Evolutionary conservation across 2,113 vertebrate genomes (phyloP).

Genomic region (Oophaga pumilio): DNA sequence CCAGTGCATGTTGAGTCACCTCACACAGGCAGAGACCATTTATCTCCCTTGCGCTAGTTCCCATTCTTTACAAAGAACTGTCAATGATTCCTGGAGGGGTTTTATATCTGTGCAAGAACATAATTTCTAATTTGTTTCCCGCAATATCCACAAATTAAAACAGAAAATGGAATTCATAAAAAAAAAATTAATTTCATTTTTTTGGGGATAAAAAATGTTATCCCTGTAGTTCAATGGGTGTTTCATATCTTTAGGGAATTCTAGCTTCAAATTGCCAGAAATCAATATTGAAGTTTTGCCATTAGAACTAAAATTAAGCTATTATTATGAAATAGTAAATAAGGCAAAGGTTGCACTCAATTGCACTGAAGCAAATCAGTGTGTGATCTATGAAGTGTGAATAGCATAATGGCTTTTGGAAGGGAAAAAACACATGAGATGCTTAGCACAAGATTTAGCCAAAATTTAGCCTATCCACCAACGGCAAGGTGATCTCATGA

Average conservation of each 20-base stretch:
- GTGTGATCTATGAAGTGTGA: no score
- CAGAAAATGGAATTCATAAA: background rate
- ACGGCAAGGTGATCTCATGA: no score
- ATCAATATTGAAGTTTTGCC: background rate
- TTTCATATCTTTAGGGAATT: conserved; percentile 31
- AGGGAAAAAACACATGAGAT: no score
- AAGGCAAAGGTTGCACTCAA: no score
- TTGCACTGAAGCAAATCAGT: no score
- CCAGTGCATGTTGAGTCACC: conserved; percentile 43
- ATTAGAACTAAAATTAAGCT: background rate
- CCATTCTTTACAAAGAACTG: conserved; percentile 18
- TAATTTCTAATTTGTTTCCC: background rate
- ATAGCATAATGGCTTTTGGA: no score
- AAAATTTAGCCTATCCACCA: no score
- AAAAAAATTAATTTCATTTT: background rate
- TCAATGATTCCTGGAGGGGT: conserved; percentile 32
- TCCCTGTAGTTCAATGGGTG: background rate
- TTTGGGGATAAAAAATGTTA: background rate
- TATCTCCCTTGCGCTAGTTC: conserved; percentile 7
- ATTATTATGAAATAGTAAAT: background rate
- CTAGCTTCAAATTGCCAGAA: conserved; percentile 9
- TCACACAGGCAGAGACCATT: conserved; percentile 14
- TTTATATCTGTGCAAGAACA: background rate
- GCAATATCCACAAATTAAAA: conserved; percentile 4
- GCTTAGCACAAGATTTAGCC: no score